A percentile compares a stretch with the other conserved stretches of the same genome.
Evolutionary conservation across 2,113 vertebrate genomes (phyloP).

Genomic region (Alligator mississippiensis): DNA sequence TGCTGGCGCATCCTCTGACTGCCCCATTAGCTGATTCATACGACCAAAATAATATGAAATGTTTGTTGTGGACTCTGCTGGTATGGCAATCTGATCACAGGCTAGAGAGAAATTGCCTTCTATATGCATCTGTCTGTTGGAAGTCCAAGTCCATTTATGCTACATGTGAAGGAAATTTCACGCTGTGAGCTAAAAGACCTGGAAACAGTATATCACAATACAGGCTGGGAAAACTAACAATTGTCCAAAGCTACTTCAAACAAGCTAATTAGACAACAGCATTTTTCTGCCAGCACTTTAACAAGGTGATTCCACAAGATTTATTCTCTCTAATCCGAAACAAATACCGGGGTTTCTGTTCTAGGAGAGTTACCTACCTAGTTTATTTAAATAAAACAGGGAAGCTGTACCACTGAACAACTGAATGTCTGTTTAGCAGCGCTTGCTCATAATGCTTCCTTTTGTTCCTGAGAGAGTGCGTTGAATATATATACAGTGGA

Average conservation of each 20-base stretch:
- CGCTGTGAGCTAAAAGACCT: neutral
- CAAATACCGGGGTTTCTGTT: rapidly evolving
- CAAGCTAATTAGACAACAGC: neutral
- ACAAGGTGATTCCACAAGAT: neutral
- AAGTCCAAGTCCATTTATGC: rapidly evolving
- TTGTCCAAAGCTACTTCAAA: neutral
- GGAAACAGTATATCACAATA: neutral
- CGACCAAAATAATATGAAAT: neutral
- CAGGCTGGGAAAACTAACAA: rapidly evolving
- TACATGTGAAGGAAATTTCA: rapidly evolving
- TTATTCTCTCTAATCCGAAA: neutral
- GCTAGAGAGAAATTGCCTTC: neutral
- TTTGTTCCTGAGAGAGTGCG: neutral
- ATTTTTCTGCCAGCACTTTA: neutral
- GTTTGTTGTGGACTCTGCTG: neutral
- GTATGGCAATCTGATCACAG: rapidly evolving
- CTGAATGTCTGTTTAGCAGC: neutral
- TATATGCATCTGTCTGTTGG: neutral
- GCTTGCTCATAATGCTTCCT: neutral
- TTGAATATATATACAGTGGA: rapidly evolving
- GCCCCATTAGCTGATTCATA: neutral
- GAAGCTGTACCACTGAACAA: neutral
- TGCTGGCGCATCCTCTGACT: neutral
- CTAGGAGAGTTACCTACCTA: neutral
- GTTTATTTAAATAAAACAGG: neutral